These are phyloP conservation scores for Eueremaeus valkanovi DNA, from an alignment of 2,888 invertebrate species.

Conservation along the genomic window DNA sequence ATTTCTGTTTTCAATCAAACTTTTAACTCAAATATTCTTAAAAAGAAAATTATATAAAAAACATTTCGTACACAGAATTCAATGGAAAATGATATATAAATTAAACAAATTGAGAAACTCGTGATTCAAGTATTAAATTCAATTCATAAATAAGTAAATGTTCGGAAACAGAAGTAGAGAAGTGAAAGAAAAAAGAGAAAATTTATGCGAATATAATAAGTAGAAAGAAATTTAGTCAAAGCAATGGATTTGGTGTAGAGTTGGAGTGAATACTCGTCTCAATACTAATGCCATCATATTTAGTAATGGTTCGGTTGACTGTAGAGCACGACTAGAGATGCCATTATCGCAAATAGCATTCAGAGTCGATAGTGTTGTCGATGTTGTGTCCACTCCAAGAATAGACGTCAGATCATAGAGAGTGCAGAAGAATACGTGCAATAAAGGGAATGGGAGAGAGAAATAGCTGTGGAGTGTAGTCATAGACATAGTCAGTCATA, in stretches of 20 bases:
- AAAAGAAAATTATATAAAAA: neutral
- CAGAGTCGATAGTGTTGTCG: too few species aligned
- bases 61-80: neutral
- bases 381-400: neutral
- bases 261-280: neutral
- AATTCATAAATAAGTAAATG: neutral
- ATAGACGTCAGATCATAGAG: neutral
- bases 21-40: neutral
- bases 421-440: neutral
- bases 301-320: slow-evolving; percentile 4
- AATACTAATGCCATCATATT: neutral
- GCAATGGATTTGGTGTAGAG: neutral
- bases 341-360: slow-evolving; percentile 3
- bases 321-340: neutral
- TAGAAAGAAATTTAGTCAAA: neutral
- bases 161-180: neutral
- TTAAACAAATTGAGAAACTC: neutral
- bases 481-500: neutral
- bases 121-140: neutral
- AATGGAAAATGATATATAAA: neutral
- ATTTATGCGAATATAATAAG: neutral
- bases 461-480: neutral
- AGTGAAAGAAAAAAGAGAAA: neutral
- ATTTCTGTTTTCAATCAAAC: neutral
- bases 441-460: neutral